Conservation (phyloP, 2,888 invertebrate species). For the Hydrotaea cyrtoneurina region DNA sequence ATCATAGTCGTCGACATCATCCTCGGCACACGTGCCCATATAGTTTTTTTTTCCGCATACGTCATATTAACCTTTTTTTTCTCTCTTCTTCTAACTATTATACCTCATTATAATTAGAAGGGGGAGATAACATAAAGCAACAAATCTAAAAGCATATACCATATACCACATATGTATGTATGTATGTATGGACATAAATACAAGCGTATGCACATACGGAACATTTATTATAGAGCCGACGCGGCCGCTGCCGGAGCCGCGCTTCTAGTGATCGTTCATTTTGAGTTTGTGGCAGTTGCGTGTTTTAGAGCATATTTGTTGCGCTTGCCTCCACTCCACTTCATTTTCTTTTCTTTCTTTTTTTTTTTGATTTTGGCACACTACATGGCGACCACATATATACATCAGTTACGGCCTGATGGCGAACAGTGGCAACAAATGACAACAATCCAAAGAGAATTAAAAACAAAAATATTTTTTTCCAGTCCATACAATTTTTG, state of each 20-base stretch:
- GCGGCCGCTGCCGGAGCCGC: neutral
- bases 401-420: constrained; percentile 13
- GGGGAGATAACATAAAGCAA: constrained; percentile 31
- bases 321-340: constrained; percentile 12
- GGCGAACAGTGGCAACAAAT: neutral
- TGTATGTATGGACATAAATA: neutral
- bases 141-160: constrained; percentile 28
- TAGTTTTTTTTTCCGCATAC: constrained; percentile 38
- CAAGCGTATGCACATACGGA: neutral
- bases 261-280: neutral
- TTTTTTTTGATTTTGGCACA: neutral
- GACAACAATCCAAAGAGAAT: no score
- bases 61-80: constrained; percentile 34
- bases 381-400: neutral
- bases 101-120: constrained; percentile 36
- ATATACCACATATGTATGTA: constrained; percentile 10
- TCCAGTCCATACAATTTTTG: no score
- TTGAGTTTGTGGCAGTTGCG: constrained; percentile 32
- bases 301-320: constrained; percentile 40
- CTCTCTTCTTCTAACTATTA: constrained; percentile 29
- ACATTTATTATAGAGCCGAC: neutral
- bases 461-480: no score
- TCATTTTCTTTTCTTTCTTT: constrained; percentile 5
- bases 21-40: constrained; percentile 38
- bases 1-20: constrained; percentile 10